Conservation (phyloP, 1,140 invertebrate genomes). For the Drosophila pandora region DNA sequence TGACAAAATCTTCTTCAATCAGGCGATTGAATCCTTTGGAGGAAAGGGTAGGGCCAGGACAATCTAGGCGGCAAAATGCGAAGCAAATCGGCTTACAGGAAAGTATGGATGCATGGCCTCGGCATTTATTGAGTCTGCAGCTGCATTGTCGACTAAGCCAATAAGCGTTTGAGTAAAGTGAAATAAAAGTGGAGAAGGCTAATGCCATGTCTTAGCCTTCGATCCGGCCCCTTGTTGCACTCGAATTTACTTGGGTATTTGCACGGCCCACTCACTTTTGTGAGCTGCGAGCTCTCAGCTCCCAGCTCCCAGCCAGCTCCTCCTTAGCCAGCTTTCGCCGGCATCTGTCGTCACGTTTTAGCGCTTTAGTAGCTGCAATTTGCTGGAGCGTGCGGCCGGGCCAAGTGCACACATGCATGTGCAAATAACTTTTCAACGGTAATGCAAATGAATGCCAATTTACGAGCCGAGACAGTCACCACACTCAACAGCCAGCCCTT, state of each 20-base stretch:
- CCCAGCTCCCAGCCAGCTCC: constrained; percentile 4
- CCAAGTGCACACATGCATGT: constrained; percentile 73
- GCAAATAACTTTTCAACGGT: constrained; percentile 79
- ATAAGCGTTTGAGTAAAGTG: constrained; percentile 71
- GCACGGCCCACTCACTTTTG: constrained; percentile 15
- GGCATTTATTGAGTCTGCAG: constrained; percentile 75
- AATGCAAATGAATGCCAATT: constrained; percentile 82
- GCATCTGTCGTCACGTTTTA: constrained; percentile 75
- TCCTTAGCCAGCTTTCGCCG: constrained; percentile 1
- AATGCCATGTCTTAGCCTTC: constrained; percentile 47
- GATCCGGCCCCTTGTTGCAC: constrained; percentile 53
- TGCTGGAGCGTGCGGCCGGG: constrained; percentile 62
- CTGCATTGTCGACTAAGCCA: constrained; percentile 72
- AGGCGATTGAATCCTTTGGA: background rate
- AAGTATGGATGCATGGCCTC: constrained; percentile 37
- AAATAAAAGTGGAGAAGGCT: constrained; percentile 45
- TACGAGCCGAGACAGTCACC: constrained; percentile 48
- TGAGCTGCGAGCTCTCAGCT: background rate
- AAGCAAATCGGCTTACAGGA: constrained; percentile 56
- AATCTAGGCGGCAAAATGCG: constrained; percentile 15
- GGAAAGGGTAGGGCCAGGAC: background rate
- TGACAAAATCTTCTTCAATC: too few relatives aligned
- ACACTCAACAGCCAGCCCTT: background rate
- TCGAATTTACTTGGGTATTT: constrained; percentile 58
- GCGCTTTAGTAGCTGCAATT: constrained; percentile 78